These are phyloP conservation scores for Tetramorium alpestre DNA, from an alignment of 1,140 invertebrate genomes.

Conservation along the genomic window DNA sequence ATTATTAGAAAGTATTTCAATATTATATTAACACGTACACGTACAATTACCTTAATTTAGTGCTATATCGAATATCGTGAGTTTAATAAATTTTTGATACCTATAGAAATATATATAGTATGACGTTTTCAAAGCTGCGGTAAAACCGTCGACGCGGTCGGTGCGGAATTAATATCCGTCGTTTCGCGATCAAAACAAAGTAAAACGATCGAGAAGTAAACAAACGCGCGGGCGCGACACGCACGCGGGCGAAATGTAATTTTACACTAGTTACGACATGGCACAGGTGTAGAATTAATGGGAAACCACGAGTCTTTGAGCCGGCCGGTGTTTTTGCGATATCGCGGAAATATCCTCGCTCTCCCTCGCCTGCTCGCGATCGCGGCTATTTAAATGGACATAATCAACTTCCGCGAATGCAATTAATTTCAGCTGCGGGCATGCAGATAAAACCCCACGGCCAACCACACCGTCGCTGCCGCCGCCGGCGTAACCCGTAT, in stretches of 20 bases:
- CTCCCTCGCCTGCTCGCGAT: conserved; percentile 9
- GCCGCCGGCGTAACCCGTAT: conserved; percentile 3
- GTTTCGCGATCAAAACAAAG: conserved; percentile 5
- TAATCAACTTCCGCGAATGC: conserved; percentile 51
- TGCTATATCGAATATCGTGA: not conserved
- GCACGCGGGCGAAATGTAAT: conserved; percentile 33
- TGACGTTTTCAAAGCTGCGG: not conserved
- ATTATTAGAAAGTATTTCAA: not conserved
- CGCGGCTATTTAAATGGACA: conserved; percentile 50
- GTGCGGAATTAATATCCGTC: conserved; percentile 31
- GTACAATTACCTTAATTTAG: not conserved
- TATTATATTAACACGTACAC: not conserved
- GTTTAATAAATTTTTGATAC: not conserved
- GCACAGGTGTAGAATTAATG: conserved; percentile 45
- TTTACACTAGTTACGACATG: conserved; percentile 43
- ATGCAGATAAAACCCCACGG: conserved; percentile 33
- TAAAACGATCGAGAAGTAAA: conserved; percentile 44
- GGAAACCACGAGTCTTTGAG: conserved; percentile 33
- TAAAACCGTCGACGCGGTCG: not conserved
- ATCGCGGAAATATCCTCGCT: conserved; percentile 17
- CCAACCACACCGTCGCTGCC: conserved; percentile 1
- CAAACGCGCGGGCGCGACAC: conserved; percentile 15
- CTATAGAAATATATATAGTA: not conserved
- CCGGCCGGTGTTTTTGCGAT: conserved; percentile 38
- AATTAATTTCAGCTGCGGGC: conserved; percentile 54